Percentiles rank a stretch among this genome's conserved stretches.
Conservation (phyloP, 2,888 invertebrate genomes). For the Phanerotoma sp. region DNA sequence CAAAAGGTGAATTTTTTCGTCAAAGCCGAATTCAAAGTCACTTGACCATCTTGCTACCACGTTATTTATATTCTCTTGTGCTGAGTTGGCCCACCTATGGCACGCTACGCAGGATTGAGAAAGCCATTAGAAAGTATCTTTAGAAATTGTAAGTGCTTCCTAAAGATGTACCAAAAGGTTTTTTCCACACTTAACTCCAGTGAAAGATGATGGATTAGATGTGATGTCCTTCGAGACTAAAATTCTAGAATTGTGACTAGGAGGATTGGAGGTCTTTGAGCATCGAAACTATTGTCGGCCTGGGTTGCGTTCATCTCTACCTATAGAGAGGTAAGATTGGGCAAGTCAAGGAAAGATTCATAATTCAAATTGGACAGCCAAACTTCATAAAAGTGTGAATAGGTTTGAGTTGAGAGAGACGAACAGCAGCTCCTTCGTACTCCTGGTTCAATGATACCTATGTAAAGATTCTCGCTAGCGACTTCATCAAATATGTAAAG, state of each 20-base stretch:
- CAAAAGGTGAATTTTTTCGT: not conserved
- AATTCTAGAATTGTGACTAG: conserved; percentile 22
- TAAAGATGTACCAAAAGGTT: not conserved
- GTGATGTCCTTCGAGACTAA: conserved; percentile 1
- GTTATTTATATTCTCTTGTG: not conserved
- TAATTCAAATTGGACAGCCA: conserved; percentile 9
- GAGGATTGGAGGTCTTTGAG: no score
- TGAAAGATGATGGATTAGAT: conserved; percentile 18
- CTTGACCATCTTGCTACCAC: not conserved
- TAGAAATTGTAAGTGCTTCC: conserved; percentile 4
- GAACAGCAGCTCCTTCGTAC: not conserved
- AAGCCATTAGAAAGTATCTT: no score
- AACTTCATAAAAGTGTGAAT: conserved; percentile 5
- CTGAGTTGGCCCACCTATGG: no score
- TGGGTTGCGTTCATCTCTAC: no score
- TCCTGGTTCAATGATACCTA: conserved; percentile 27
- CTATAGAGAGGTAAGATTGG: no score
- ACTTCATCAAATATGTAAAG: conserved; percentile 44
- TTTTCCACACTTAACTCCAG: conserved; percentile 13
- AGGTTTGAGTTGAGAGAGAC: conserved; percentile 20
- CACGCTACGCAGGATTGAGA: no score
- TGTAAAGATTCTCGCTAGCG: conserved; percentile 39
- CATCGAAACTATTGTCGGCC: no score
- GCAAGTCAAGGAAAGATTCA: no score
- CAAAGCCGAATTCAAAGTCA: not conserved